Evolutionary conservation across 2,113 vertebrate species (phyloP).

Genomic region (Trachemys scripta): DNA sequence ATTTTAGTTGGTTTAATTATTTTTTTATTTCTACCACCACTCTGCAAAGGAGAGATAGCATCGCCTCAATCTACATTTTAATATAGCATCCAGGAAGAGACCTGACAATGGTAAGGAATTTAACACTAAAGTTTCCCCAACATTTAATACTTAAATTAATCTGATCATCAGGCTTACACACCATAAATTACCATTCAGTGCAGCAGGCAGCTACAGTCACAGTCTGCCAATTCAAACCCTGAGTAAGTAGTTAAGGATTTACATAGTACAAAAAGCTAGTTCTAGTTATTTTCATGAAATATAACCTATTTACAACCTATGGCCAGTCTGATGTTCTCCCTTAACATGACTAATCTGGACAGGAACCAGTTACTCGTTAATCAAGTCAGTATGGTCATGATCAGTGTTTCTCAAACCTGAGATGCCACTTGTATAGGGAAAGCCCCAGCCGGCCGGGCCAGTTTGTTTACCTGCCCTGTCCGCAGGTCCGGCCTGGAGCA

Average conservation of each 20-base stretch:
- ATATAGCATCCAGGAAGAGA: not conserved
- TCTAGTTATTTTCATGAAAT: not conserved
- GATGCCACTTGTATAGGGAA: no score
- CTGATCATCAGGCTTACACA: not conserved
- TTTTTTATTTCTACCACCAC: not conserved
- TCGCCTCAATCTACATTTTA: not conserved
- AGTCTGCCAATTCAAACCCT: not conserved
- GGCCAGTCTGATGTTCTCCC: not conserved
- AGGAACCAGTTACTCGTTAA: not conserved
- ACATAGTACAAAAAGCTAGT: fast-evolving
- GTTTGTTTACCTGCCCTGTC: no score
- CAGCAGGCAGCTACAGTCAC: not conserved
- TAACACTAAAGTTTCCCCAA: not conserved
- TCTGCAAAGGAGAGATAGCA: not conserved
- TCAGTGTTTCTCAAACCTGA: no score
- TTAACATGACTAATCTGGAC: not conserved
- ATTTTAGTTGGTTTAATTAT: not conserved
- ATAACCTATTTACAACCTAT: not conserved
- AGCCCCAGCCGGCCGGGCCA: no score
- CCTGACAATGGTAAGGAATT: not conserved
- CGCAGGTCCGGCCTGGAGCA: no score
- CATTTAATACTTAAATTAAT: not conserved
- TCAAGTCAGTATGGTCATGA: not conserved
- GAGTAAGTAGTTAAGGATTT: not conserved
- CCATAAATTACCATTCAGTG: not conserved